Base-by-base conservation (phyloP, 2,888 invertebrate species). In the Orthonychiurus folsomi region DNA sequence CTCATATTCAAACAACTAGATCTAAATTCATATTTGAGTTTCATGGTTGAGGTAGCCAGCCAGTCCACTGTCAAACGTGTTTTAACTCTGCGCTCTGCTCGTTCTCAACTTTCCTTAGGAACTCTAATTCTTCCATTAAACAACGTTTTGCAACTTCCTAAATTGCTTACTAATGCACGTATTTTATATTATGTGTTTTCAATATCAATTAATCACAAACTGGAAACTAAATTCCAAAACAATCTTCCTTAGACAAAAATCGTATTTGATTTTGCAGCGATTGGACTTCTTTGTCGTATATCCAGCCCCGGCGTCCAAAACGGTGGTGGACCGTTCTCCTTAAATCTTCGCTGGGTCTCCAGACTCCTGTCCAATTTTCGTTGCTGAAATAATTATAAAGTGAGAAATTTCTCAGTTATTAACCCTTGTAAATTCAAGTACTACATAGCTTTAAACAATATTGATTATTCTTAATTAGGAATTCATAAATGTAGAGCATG, bases 271-370 rank as follows among this genome's bases (percentile, higher is more conserved):
- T 73, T 73, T 15, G 72, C 67, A n/a, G 71, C 71, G 26, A 73
- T 72, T 0, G 73, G 73, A 60, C 70, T 71, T 53, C 72, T 21
- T 63, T 73, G 73, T 52, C 73, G 56, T 9, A 72, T 66, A 55
- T 72, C 73, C 26, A 73, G 53, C n/a, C 73, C 73, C 0, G 73
- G 73, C 2, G 73, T 72, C 73, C 73, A 73, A 63, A 73, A 73
- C 9, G 73, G 73, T 1, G 73, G 71, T 60, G 72, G 73, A 65
- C 89, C 88, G 74, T 89, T 89, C 20, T 87, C 86, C 78, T 88
- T 87, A 59, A 85, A 83, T 47, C 87, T 83, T 47, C 89, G 83
- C 77, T 89, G 89, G 68, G 86, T 81, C 73, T 88, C 83, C 72
- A 90, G 56, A 56, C 71, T 71, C 24, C 73, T 59, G 55, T 72